Evolutionary conservation across 2,113 vertebrate genomes (phyloP).

Genomic region (Pristiophorus japonicus): DNA sequence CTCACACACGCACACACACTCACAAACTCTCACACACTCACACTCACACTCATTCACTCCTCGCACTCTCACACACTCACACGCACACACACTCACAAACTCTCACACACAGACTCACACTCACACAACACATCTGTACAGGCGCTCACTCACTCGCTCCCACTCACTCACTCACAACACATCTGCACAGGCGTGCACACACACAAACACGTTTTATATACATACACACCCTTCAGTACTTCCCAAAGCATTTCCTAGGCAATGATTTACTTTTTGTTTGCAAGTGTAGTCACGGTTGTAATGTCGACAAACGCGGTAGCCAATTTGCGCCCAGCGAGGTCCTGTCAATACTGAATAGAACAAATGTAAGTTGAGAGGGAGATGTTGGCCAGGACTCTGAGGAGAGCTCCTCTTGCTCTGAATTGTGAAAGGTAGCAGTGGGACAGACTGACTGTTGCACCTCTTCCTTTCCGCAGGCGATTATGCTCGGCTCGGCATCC

Average conservation of each 20-base stretch:
- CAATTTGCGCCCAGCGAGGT: background rate
- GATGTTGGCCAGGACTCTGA: background rate
- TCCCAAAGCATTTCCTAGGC: background rate
- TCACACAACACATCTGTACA: too few relatives aligned
- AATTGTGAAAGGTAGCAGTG: background rate
- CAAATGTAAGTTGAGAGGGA: background rate
- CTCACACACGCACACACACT: too few relatives aligned
- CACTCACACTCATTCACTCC: too few relatives aligned
- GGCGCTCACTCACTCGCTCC: too few relatives aligned
- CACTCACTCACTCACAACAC: too few relatives aligned
- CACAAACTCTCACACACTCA: too few relatives aligned
- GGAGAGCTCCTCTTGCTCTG: background rate
- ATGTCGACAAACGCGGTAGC: background rate
- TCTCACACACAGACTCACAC: too few relatives aligned
- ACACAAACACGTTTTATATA: too few relatives aligned
- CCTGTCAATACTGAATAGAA: background rate
- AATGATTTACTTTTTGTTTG: background rate
- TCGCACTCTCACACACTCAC: too few relatives aligned
- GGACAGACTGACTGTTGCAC: background rate
- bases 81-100: too few relatives aligned
- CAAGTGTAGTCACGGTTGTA: background rate
- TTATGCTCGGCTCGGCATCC: conserved; percentile 69
- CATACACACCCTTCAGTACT: background rate
- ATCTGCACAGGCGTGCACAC: too few relatives aligned
- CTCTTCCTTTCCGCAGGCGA: conserved; percentile 61